Conservation (phyloP, 1,140 invertebrate genomes). For the Philopotamus ludificatus region DNA sequence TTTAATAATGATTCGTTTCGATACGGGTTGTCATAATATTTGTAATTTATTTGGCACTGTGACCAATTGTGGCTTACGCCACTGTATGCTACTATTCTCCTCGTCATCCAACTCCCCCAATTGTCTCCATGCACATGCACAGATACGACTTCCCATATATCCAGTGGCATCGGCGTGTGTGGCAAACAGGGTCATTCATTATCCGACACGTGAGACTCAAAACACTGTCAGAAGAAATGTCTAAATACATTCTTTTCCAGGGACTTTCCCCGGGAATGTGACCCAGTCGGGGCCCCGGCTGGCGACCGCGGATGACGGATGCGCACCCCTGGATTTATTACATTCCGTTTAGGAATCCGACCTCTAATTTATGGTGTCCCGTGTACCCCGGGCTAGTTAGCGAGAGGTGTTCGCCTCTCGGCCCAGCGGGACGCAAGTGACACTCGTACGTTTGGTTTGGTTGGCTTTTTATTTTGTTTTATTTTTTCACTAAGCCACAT, state of each 20-base stretch:
- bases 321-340: conserved; percentile 34
- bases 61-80: not conserved
- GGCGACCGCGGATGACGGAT: conserved; percentile 27
- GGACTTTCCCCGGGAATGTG: not conserved
- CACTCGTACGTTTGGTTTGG: not conserved
- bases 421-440: not conserved
- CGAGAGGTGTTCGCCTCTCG: not conserved
- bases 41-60: not conserved
- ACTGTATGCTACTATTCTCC: not conserved
- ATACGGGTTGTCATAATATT: too few species aligned
- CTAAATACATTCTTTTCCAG: conserved; percentile 29
- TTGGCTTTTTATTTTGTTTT: not conserved
- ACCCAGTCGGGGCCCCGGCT: not conserved
- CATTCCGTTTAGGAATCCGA: conserved; percentile 33
- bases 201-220: conserved; percentile 24
- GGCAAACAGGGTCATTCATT: conserved; percentile 26
- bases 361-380: conserved; percentile 29
- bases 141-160: not conserved
- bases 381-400: conserved; percentile 2
- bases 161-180: conserved; percentile 33
- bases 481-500: too few species aligned
- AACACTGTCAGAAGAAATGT: conserved; percentile 33
- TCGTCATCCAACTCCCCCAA: not conserved
- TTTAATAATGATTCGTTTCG: too few species aligned
- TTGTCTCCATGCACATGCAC: not conserved